Evolutionary conservation across 2,797 vertebrate genomes (phyloP).

Genomic region (Neomorphus geoffroyi): DNA sequence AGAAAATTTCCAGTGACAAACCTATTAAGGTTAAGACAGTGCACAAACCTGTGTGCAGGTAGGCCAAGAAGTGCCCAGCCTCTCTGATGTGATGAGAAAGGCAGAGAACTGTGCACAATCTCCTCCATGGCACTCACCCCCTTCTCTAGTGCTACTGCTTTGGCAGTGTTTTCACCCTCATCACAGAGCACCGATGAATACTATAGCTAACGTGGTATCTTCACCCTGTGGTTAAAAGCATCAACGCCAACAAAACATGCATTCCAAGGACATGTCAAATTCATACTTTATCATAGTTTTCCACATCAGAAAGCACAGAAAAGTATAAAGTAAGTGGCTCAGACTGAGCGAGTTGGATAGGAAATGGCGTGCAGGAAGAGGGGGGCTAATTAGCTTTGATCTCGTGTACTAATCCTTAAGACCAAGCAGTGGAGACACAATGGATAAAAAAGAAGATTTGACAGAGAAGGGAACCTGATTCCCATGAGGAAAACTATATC

Average conservation of each 20-base stretch:
- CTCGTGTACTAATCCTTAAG: not conserved
- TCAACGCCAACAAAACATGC: not conserved
- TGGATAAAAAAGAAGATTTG: not conserved
- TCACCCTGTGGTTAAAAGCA: not conserved
- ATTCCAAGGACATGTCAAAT: not conserved
- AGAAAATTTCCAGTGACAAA: not conserved
- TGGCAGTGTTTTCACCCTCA: not conserved
- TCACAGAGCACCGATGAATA: not conserved
- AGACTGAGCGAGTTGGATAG: not conserved
- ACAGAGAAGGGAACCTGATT: not conserved
- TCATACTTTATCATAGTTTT: not conserved
- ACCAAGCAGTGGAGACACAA: not conserved
- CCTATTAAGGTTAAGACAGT: not conserved
- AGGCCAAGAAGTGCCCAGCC: not conserved
- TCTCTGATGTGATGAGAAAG: not conserved
- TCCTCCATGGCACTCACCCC: accelerated
- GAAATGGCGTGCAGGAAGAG: not conserved
- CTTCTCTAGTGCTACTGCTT: not conserved
- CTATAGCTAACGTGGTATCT: not conserved
- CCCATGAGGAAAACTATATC: not conserved
- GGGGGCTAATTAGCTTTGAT: not conserved
- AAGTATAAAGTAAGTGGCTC: not conserved
- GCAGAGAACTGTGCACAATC: not conserved
- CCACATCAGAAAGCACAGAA: not conserved
- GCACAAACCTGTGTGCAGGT: not conserved